Conservation (phyloP, 2,888 invertebrate genomes). For the Oscheius sp. region DNA sequence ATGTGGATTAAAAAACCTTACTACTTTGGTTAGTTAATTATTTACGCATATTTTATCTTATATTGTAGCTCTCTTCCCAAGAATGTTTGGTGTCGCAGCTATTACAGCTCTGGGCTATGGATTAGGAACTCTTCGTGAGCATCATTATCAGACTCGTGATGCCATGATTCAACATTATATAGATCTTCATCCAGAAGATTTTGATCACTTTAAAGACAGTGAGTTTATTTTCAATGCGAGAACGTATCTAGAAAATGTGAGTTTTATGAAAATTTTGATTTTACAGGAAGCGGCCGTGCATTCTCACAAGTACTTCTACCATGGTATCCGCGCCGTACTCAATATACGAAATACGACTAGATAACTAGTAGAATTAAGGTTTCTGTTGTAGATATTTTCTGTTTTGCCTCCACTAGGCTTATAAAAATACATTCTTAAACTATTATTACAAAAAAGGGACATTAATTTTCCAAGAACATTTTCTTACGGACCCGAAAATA, state of each 20-base stretch:
- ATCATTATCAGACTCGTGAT: slow-evolving; percentile 63
- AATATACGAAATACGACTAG: slow-evolving; percentile 58
- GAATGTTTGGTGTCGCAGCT: slow-evolving; percentile 45
- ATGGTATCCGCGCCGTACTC: slow-evolving; percentile 66
- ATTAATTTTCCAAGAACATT: no score
- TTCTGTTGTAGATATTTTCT: slow-evolving; percentile 4
- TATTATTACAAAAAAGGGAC: background rate
- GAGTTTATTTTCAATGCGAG: slow-evolving; percentile 27
- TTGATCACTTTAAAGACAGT: slow-evolving; percentile 65
- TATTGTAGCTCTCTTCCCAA: slow-evolving; percentile 48
- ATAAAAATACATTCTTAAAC: background rate
- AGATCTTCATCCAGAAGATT: slow-evolving; percentile 66
- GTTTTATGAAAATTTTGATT: background rate
- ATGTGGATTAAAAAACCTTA: slow-evolving; percentile 66
- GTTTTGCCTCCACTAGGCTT: slow-evolving; percentile 3
- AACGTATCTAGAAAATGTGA: background rate
- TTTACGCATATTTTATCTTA: background rate
- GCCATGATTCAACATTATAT: slow-evolving; percentile 68
- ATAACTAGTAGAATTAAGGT: background rate
- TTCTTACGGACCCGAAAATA: no score
- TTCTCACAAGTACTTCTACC: slow-evolving; percentile 66
- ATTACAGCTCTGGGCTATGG: slow-evolving; percentile 56
- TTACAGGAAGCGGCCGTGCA: slow-evolving; percentile 64
- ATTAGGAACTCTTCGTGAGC: slow-evolving; percentile 59
- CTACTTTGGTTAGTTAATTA: slow-evolving; percentile 57